Evolutionary conservation across 2,797 vertebrate genomes (phyloP), one percentile per base, ranked within the genome.

Genomic region (Acanthurus leucopareius): DNA sequence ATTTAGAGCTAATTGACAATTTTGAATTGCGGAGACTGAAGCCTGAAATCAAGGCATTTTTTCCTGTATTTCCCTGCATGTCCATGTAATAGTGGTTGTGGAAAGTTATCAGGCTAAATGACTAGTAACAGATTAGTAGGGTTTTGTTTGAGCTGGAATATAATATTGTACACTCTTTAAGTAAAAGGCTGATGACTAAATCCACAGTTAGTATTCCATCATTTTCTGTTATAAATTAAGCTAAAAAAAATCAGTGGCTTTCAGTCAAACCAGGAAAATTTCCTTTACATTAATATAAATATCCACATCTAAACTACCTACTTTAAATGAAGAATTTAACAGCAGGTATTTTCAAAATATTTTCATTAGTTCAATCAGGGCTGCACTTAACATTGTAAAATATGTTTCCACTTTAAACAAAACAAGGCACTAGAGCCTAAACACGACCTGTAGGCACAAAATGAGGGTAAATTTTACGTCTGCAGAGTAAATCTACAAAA

Each of bases 301-400:
- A 45, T 59, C 17, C 53, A 78, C 47, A 35, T 59, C 20, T 15
- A 42, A 10, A 61, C 10, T 32, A 14, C 56, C 1, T 10, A 40
- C 75, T 44, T 69, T 14, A 38, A 15, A 28, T 48, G 5, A 59
- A 64, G 35, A 45, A 15, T 52, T 17, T 45, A 64, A 63, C 52
- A 65, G 59, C 10, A 57, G 44, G 9, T 14, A 56, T 40, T 79
- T 65, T n/a, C 16, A 51, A 52, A 10, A 45, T 10, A 10, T 3
- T 25, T 10, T 63, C 54, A 4, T 52, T 7, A 58, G 47, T 17
- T 61, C 35, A 66, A 62, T 51, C 8, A 3, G 20, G 19, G 22
- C 61, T 42, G 20, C n/a, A 48, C 35, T 16, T 25, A 65, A 17
- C 35, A n/a, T 1, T 48, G 45, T 42, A 44, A 63, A 7, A 40